A percentile compares a stretch with the other conserved stretches of the same genome.
phyloP scores from a whole-genome alignment of 2,888 invertebrate species.

The Brachypterus glaber region DNA sequence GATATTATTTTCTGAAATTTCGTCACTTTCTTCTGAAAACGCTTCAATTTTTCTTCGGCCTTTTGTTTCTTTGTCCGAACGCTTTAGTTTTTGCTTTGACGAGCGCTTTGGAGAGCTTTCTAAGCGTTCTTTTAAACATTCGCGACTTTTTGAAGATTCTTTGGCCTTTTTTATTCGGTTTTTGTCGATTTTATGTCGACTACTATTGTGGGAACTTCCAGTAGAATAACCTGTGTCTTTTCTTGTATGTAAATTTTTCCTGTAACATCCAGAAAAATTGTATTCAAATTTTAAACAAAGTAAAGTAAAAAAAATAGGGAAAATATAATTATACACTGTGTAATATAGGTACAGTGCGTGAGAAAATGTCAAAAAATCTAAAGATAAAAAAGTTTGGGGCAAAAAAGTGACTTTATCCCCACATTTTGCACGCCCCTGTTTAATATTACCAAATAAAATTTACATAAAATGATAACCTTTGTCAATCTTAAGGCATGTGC shows the following conservation, averaged over 20 bases:
- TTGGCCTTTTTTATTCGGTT: conserved; percentile 19
- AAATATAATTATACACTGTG: too few relatives aligned
- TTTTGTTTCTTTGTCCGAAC: conserved; percentile 27
- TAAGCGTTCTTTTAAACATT: conserved; percentile 23
- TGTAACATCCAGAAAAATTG: conserved; percentile 27
- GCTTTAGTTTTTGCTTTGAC: conserved; percentile 36
- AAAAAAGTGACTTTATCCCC: too few relatives aligned
- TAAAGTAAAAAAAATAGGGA: too few relatives aligned
- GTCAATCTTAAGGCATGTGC: too few relatives aligned
- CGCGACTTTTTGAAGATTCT: conserved; percentile 23
- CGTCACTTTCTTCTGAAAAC: conserved; percentile 30
- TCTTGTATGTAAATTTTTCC: conserved; percentile 37
- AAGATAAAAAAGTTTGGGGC: too few relatives aligned
- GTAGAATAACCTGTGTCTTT: conserved; percentile 64
- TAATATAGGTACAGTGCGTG: too few relatives aligned
- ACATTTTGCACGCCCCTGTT: too few relatives aligned
- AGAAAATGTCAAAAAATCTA: too few relatives aligned
- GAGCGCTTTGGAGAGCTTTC: conserved; percentile 22
- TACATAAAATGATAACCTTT: too few relatives aligned
- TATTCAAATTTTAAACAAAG: too few relatives aligned
- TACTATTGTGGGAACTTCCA: conserved; percentile 52
- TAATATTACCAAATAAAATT: too few relatives aligned
- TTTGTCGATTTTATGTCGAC: conserved; percentile 15
- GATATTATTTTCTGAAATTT: conserved; percentile 16
- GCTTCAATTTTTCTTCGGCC: conserved; percentile 25